These are phyloP conservation scores for Malaclemys terrapin DNA, from an alignment of 2,113 vertebrate genomes.

Conservation along the genomic window DNA sequence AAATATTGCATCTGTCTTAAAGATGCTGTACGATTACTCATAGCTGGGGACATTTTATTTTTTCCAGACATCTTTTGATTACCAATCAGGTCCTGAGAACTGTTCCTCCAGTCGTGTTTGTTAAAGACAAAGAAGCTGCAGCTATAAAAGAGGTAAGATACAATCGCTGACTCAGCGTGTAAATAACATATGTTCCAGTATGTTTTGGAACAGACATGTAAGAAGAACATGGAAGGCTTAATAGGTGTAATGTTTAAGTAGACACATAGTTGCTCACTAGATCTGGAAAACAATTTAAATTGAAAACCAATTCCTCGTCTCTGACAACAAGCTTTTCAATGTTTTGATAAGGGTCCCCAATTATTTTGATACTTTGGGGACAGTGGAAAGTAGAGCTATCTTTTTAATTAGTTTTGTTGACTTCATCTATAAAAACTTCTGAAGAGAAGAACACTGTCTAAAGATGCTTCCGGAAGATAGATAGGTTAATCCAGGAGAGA, in stretches of 20 bases:
- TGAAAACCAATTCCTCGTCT: neutral
- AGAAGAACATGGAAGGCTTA: neutral
- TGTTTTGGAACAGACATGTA: neutral
- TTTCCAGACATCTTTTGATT: constrained; percentile 83
- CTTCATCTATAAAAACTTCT: neutral
- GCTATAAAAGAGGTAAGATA: constrained; percentile 81
- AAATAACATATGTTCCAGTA: neutral
- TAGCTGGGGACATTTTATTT: neutral
- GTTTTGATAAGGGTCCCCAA: neutral
- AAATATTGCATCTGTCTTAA: neutral
- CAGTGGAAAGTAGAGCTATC: neutral
- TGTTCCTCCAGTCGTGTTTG: constrained; percentile 82
- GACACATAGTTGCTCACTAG: neutral
- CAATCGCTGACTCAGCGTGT: neutral
- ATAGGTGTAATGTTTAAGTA: neutral
- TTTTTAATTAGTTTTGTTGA: neutral
- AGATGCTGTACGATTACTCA: neutral
- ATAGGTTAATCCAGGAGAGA: neutral
- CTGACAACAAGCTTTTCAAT: neutral
- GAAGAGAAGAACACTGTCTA: neutral
- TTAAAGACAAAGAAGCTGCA: constrained; percentile 82
- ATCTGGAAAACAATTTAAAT: neutral
- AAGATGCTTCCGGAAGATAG: neutral
- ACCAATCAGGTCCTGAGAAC: constrained; percentile 83
- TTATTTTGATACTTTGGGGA: neutral